Percentiles rank a stretch among this genome's conserved stretches.
These are phyloP conservation scores for Baccha elongata DNA, from an alignment of 2,888 invertebrate species.

Conservation along the genomic window DNA sequence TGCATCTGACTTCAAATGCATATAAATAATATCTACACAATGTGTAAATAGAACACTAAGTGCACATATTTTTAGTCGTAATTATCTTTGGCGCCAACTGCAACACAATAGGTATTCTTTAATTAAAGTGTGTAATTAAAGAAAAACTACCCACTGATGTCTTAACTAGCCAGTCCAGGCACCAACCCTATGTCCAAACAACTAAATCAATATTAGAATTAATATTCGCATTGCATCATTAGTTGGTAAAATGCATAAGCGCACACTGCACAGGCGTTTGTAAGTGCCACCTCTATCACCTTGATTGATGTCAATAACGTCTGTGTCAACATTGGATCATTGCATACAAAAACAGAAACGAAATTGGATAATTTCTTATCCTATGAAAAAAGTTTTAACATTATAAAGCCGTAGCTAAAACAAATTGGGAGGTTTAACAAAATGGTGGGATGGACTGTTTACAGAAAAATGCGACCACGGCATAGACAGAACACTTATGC, in stretches of 20 bases:
- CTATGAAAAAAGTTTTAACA: background rate
- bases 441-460: too few relatives aligned
- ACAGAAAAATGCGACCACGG: too few relatives aligned
- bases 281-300: constrained; percentile 13
- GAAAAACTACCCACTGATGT: background rate
- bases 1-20: constrained; percentile 16
- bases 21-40: too few relatives aligned
- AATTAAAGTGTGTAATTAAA: background rate
- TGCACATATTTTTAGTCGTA: too few relatives aligned
- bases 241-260: constrained; percentile 36
- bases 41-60: background rate
- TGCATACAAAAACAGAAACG: background rate
- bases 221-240: constrained; percentile 56
- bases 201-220: constrained; percentile 51
- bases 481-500: too few relatives aligned
- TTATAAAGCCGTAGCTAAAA: background rate
- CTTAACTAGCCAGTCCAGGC: background rate
- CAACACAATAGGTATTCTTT: constrained; percentile 34
- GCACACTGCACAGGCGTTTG: constrained; percentile 13
- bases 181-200: constrained; percentile 3
- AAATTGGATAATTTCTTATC: constrained; percentile 17
- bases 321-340: constrained; percentile 46
- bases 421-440: too few relatives aligned
- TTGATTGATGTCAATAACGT: constrained; percentile 43
- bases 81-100: constrained; percentile 57